Evolutionary conservation across 2,797 vertebrate species (phyloP).

Genomic region (Mormyrops attenuatus): DNA sequence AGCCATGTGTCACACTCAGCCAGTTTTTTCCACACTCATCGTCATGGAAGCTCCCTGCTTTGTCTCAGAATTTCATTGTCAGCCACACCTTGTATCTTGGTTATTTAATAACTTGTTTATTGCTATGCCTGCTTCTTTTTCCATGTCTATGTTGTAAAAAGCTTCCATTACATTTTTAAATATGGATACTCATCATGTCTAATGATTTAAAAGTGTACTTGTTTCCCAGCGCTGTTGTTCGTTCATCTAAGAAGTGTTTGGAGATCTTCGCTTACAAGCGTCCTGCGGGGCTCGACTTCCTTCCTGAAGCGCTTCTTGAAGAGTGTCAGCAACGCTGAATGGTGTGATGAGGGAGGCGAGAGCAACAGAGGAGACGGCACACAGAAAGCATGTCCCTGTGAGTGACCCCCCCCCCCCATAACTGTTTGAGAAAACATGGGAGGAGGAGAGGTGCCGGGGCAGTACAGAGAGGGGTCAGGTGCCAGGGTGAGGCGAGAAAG

Average conservation of each 20-base stretch:
- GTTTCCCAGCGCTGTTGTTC: background rate
- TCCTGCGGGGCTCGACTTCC: background rate
- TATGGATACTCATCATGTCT: background rate
- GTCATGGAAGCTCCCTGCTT: background rate
- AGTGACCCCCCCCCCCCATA: background rate
- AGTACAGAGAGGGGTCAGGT: background rate
- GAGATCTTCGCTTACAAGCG: too few relatives aligned
- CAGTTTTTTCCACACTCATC: background rate
- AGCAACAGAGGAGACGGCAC: background rate
- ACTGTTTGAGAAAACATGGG: background rate
- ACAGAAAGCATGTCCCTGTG: background rate
- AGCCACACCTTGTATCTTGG: background rate
- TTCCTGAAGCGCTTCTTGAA: too few relatives aligned
- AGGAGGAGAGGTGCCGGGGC: too few relatives aligned
- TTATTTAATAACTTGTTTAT: background rate
- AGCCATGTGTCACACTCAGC: background rate
- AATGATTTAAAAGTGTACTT: background rate
- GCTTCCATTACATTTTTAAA: background rate
- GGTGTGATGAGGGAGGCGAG: background rate
- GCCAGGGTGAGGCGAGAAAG: background rate
- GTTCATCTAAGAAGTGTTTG: background rate
- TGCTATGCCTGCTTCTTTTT: background rate
- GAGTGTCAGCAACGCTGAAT: too few relatives aligned
- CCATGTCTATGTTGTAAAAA: background rate
- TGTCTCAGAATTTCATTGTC: background rate